These are phyloP conservation scores for Rhogogaster chlorosoma DNA, from an alignment of 2,888 invertebrate genomes.

Conservation along the genomic window DNA sequence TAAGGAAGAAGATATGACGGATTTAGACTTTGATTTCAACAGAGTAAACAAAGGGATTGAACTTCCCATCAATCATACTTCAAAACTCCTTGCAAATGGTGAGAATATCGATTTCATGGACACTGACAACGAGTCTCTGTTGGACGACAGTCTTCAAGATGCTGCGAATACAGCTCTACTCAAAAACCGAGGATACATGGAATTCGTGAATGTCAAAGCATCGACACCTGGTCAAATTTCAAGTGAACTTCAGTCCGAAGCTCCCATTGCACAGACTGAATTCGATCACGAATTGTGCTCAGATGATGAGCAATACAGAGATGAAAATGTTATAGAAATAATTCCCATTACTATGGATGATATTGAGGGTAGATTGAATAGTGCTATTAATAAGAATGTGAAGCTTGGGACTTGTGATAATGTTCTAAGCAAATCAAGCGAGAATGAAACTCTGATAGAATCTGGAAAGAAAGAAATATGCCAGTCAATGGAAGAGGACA, in stretches of 20 bases:
- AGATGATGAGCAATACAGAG: constrained; percentile 66
- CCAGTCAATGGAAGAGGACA: constrained; percentile 81
- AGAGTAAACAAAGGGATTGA: constrained; percentile 63
- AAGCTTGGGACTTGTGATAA: not conserved
- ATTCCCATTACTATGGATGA: constrained; percentile 74
- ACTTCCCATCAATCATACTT: constrained; percentile 68
- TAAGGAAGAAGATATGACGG: constrained; percentile 72
- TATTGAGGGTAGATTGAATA: constrained; percentile 67
- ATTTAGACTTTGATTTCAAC: constrained; percentile 74
- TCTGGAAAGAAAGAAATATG: constrained; percentile 69
- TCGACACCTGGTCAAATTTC: constrained; percentile 52
- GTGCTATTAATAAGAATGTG: constrained; percentile 57
- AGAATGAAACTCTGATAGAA: constrained; percentile 77
- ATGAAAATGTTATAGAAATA: constrained; percentile 72
- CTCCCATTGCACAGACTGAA: constrained; percentile 73
- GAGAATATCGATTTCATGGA: constrained; percentile 94
- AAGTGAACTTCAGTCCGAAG: constrained; percentile 56
- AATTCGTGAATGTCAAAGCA: constrained; percentile 81
- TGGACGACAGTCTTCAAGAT: constrained; percentile 82
- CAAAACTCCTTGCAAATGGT: constrained; percentile 77
- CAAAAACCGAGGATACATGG: constrained; percentile 84
- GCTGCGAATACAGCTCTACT: constrained; percentile 79
- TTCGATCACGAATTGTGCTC: constrained; percentile 70
- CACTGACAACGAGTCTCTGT: constrained; percentile 90
- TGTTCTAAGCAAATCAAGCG: constrained; percentile 57